Evolutionary conservation across 2,113 vertebrate species (phyloP), one percentile per base, ranked within the genome.

Genomic region (Alectura lathami): DNA sequence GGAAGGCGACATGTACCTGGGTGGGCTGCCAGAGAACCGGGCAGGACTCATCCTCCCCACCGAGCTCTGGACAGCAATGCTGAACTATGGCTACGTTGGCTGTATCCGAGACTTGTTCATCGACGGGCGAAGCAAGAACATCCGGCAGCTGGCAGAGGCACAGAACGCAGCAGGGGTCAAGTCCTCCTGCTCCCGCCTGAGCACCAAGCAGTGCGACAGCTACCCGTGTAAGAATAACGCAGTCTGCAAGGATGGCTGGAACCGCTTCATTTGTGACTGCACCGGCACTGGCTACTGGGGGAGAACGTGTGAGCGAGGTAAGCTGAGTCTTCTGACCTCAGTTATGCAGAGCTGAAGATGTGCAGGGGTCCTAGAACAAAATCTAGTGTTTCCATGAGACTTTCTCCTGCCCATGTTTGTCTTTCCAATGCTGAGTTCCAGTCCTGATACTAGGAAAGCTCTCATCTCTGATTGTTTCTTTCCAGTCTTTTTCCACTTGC

Each of bases 61-160:
- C 0, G 99, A 99, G 94, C 98, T 99, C 69, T 99, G 99, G 99
- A 99, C 99, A 1, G 99, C 99, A 4, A 99, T 99, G 99, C 98
- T 99, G 53, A 99, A 99, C 98, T 99, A 99, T 0, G 99, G 99
- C 94, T 99, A 99, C 0, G 99, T 99, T 2, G 99, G 99, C 94
- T 99, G 99, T 81, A 98, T 99, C 90, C 98, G 99, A 12, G 99
- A 99, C 93, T 94, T 99, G 94, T 99, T 99, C 97, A 99, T 99
- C 0, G 99, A 99, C 0, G 99, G 99, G 2, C 98, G 99, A 24
- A 99, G 99, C 98, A 99, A 99, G 95, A 99, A 99, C 97, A 99
- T 99, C 84, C 98, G 99, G 15, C 99, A 99, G 96, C 98, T 99
- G 73, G 99, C 99, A 0, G 98, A 99, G 94, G 98, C 98, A 0